Evolutionary conservation across 2,888 invertebrate genomes (phyloP), one percentile per base, ranked within the genome.

Genomic region (Metallyticus violacea): DNA sequence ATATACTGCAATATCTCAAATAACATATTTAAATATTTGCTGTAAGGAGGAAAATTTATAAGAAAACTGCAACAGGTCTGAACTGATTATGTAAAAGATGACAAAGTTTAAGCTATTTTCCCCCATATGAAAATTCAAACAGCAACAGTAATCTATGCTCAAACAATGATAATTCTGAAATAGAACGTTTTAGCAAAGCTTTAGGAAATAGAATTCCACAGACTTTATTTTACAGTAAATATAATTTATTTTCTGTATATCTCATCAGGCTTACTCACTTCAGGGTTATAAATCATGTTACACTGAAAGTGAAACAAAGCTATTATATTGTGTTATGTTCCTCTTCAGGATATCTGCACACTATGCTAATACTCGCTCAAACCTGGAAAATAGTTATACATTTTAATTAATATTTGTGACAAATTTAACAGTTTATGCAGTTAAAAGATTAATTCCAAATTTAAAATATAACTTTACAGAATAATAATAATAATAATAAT

Each of bases 251-350:
- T 62, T 40, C 9, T 40, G 2, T 40, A 15, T 22, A 62, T 29
- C 29, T 29, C 29, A 29, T 15, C 0, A 62, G 40, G 40, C 22
- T 62, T 62, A 22, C 7, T 62, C 40, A 15, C 4, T 62, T 9
- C 4, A 62, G 40, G 15, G 22, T 62, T 62, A 40, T 40, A 2
- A 40, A 1, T 40, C 9, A 40, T 40, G 30, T 94, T 97, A 98
- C 90, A 98, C 98, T 87, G 97, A 97, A 89, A 98, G 94, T 88
- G 97, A 98, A 89, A 98, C 98, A 91, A 97, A 99, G 93, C 99
- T 99, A 94, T 99, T 99, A 94, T 99, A 99, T 93, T 99, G 99
- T 90, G 98, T 97, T 91, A 99, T 99, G 94, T 99, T 99, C 92
- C 99, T 96, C 93, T 99, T 99, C 90, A 99, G 94, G 91, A 99